Evolutionary conservation across 2,888 invertebrate genomes (phyloP), one percentile per base, ranked within the genome.

Genomic region (Polyommatus iphigenia): DNA sequence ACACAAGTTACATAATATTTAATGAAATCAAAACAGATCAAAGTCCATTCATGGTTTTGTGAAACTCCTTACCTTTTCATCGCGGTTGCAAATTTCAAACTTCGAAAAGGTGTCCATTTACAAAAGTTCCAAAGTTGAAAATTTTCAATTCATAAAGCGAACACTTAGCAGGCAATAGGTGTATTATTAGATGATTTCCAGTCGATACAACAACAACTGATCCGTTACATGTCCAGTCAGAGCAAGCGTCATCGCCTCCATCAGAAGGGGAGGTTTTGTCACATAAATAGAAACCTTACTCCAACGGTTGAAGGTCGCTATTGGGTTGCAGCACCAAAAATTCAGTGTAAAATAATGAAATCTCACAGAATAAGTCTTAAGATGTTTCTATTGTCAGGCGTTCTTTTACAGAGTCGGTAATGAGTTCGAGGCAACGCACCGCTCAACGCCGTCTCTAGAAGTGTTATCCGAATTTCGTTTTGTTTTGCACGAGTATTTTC

Each of bases 151-250:
- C 32, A 67, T 32, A 67, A 67, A 67, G 15, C 29, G 15, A 67
- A 15, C 15, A 72, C 4, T 72, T 72, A n/a, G 71, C 41, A 10
- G 72, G 36, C 29, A 41, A n/a, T 72, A 20, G n/a, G 72, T 41
- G 20, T 41, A 72, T 72, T 41, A 72, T 72, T 72, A 72, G 72
- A 72, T 72, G 72, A 72, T 72, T 72, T 72, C 72, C 72, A 72
- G 72, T 20, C 72, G 41, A 41, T 72, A 20, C 36, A 41, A n/a
- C 41, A 72, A 41, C 72, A 41, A 72, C 36, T 72, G 72, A 72
- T 72, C 72, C 41, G 72, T 41, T 72, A 36, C 36, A 72, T 41
- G 72, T 67, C 67, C 67, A 67, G 67, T 41, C 36, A 72, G 20
- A 72, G 72, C 72, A 72, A 72, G 72, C 72, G 41, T 72, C 72